phyloP scores from a whole-genome alignment of 2,797 vertebrate species.

The Sciaenops ocellatus region DNA sequence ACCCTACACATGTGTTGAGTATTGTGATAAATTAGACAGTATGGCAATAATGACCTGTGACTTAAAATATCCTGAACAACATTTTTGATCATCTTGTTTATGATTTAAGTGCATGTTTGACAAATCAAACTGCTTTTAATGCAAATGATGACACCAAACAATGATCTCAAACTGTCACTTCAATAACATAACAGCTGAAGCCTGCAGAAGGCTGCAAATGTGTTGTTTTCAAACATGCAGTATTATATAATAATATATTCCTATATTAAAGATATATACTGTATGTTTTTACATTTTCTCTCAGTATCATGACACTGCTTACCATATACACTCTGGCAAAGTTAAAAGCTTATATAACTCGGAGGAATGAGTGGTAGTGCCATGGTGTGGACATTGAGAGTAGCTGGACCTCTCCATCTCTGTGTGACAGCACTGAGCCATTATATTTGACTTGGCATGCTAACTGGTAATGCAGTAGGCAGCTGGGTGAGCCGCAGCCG shows the following conservation, averaged over 20 bases:
- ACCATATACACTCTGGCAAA: not conserved
- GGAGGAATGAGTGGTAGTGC: constrained; percentile 10
- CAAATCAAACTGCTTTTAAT: not conserved
- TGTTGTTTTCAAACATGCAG: not conserved
- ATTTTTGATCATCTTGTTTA: too few relatives aligned
- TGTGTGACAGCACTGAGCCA: constrained; percentile 40
- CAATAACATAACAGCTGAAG: not conserved
- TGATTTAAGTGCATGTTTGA: not conserved
- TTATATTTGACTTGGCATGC: constrained; percentile 68
- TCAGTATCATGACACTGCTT: not conserved
- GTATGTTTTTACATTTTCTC: not conserved
- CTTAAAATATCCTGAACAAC: too few relatives aligned
- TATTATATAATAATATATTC: not conserved
- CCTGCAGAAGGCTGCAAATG: not conserved
- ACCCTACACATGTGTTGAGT: too few relatives aligned
- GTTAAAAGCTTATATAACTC: not conserved
- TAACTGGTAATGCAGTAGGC: constrained; percentile 47
- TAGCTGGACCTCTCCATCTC: constrained; percentile 31
- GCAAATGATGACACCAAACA: not conserved
- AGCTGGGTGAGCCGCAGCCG: constrained; percentile 49
- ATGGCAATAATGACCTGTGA: too few relatives aligned
- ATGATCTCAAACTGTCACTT: not conserved
- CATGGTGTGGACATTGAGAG: constrained; percentile 12
- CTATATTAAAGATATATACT: not conserved
- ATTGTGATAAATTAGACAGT: too few relatives aligned